Conservation (phyloP, 2,113 vertebrate genomes). For the Psilopogon haemacephalus region DNA sequence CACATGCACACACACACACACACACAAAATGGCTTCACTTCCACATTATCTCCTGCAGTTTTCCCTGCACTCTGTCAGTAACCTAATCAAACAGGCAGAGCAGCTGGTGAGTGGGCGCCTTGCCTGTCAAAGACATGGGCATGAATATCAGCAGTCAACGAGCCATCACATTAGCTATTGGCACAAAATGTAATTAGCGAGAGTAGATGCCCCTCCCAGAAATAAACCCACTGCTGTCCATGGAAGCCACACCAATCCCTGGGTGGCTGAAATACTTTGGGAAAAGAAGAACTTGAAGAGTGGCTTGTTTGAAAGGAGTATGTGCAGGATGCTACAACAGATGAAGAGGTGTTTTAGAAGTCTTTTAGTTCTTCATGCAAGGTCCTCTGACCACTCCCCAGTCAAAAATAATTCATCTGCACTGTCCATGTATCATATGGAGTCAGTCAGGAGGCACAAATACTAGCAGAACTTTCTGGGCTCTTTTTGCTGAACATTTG, state of each 20-base stretch:
- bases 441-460: not conserved
- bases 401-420: not conserved
- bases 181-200: slow-evolving; percentile 12
- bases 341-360: not conserved
- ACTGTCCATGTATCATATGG: not conserved
- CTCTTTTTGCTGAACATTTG: not conserved
- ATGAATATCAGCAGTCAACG: slow-evolving; percentile 65
- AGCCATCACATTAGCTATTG: slow-evolving; percentile 57
- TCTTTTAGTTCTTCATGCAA: not conserved
- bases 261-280: not conserved
- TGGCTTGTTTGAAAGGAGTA: not conserved
- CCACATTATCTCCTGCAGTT: slow-evolving; percentile 1
- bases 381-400: not conserved
- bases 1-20: not conserved
- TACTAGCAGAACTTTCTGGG: not conserved
- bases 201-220: slow-evolving; percentile 23
- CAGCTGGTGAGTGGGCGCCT: slow-evolving; percentile 67
- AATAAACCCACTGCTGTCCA: slow-evolving; percentile 54
- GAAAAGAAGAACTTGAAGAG: not conserved
- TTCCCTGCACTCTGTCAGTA: slow-evolving; percentile 44
- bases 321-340: not conserved
- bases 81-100: slow-evolving; percentile 60
- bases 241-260: not conserved
- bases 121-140: slow-evolving; percentile 61
- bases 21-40: not conserved